Percentiles rank a stretch among this genome's conserved stretches.
Evolutionary conservation across 2,797 vertebrate genomes (phyloP).

Genomic region (Florisuga fusca): DNA sequence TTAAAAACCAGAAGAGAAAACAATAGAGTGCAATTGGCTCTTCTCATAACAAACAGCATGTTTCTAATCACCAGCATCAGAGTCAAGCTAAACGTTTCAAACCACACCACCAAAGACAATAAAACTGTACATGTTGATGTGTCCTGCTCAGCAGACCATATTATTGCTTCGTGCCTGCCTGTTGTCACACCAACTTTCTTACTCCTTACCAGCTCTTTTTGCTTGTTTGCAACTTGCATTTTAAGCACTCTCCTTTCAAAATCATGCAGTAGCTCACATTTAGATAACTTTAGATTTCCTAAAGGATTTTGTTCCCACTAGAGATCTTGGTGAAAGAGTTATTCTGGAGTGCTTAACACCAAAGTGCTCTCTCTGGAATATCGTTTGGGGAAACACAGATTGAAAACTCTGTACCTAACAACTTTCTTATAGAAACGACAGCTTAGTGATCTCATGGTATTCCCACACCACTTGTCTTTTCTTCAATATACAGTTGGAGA

Average conservation of each 20-base stretch:
- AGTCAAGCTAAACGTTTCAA: not conserved
- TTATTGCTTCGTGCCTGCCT: not conserved
- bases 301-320: not conserved
- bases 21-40: not conserved
- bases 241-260: not conserved
- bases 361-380: not conserved
- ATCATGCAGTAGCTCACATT: not conserved
- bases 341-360: not conserved
- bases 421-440: not conserved
- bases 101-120: not conserved
- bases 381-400: not conserved
- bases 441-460: not conserved
- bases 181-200: not conserved
- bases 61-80: not conserved
- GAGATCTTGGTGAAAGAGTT: not conserved
- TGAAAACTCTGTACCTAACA: not conserved
- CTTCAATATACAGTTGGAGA: not conserved
- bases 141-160: not conserved
- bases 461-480: not conserved
- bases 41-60: not conserved
- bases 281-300: not conserved
- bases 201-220: not conserved
- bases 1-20: slow-evolving; percentile 2
- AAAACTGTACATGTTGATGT: not conserved
- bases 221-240: not conserved